These are phyloP conservation scores for Homalodisca vitripennis DNA, from an alignment of 1,140 invertebrate species.

Conservation along the genomic window DNA sequence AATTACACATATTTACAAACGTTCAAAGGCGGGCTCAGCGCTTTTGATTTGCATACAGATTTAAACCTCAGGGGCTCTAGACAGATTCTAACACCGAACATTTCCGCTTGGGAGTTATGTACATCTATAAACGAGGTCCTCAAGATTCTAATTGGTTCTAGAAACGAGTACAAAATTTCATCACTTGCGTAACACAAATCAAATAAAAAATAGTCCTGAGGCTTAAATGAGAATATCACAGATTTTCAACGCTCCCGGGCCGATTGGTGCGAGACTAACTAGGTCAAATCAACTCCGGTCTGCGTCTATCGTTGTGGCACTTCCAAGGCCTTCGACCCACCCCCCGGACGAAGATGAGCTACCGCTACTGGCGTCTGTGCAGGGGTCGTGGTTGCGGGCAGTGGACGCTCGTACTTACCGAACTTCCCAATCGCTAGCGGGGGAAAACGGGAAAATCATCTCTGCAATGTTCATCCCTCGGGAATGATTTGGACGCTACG, in stretches of 20 bases:
- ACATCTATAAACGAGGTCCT: constrained; percentile 4
- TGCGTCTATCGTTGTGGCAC: background rate
- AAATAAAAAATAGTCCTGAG: background rate
- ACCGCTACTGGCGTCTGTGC: background rate
- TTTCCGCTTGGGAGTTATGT: background rate
- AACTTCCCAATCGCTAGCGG: too few species aligned
- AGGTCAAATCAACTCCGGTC: background rate
- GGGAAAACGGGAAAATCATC: too few species aligned
- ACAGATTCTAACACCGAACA: background rate
- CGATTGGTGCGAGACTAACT: background rate
- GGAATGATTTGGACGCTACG: too few species aligned
- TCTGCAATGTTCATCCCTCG: too few species aligned
- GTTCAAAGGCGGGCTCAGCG: constrained; percentile 4
- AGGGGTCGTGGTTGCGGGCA: background rate
- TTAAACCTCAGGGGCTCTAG: constrained; percentile 16
- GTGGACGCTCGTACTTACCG: too few species aligned
- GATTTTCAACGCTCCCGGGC: constrained; percentile 17
- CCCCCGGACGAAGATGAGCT: too few species aligned
- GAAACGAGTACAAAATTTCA: background rate
- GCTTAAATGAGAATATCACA: constrained; percentile 25
- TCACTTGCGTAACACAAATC: background rate
- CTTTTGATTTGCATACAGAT: constrained; percentile 23
- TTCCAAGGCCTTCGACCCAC: background rate
- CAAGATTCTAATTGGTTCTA: background rate
- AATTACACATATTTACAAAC: constrained; percentile 21